Percentiles rank a stretch among this genome's conserved stretches.
Evolutionary conservation across 2,888 invertebrate genomes (phyloP).

Genomic region (Caenorhabditis zanzibari): DNA sequence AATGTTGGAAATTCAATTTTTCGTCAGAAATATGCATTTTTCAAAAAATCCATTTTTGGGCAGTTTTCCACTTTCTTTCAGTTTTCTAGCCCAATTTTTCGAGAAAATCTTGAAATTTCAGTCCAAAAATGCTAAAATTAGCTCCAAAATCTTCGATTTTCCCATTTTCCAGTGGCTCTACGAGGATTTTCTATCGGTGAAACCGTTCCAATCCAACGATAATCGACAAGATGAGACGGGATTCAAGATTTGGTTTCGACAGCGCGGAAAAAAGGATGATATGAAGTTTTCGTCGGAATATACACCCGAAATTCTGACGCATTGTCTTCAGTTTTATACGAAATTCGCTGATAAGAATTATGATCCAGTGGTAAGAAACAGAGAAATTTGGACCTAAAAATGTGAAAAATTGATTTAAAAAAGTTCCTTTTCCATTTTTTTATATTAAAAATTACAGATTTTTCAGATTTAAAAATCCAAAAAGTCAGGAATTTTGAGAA

Average conservation of each 20-base stretch:
- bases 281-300: conserved; percentile 98
- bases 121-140: neutral
- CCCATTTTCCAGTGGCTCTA: conserved; percentile 85
- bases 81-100: too few relatives aligned
- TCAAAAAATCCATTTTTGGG: too few relatives aligned
- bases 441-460: too few relatives aligned
- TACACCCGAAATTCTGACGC: conserved; percentile 93
- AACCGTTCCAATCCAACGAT: conserved; percentile 83
- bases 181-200: conserved; percentile 85
- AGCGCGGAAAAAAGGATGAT: conserved; percentile 86
- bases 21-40: too few relatives aligned
- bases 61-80: too few relatives aligned
- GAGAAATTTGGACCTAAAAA: too few relatives aligned
- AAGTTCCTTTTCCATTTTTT: too few relatives aligned
- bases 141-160: neutral
- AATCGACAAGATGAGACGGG: conserved; percentile 63
- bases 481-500: too few relatives aligned
- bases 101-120: neutral
- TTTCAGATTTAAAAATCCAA: too few relatives aligned
- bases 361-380: conserved; percentile 63
- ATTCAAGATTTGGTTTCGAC: conserved; percentile 64
- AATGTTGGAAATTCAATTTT: conserved; percentile 73
- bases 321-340: conserved; percentile 87
- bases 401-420: too few relatives aligned
- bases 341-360: conserved; percentile 74